These are phyloP conservation scores for fruit fly (Drosophila melanogaster) DNA, from an alignment of 1,140 invertebrate genomes.

Conservation along the genomic window Release_6_plus_ISO1_MT NT_033779.5:161001-161500, in stretches of 20 bases:
- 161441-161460: constrained; percentile 65
- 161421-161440: constrained; percentile 76
- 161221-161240: constrained; percentile 64
- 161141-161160: constrained; percentile 30
- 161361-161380: not conserved
- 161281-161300: constrained; percentile 16
- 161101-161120: constrained; percentile 67
- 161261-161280: constrained; percentile 17
- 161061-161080: constrained; percentile 68
- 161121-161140: constrained; percentile 70
- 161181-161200: constrained; percentile 46
- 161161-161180: constrained; percentile 65
- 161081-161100: constrained; percentile 47
- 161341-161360: not conserved
- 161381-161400: too few species aligned
- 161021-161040: constrained; percentile 62
- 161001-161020: constrained; percentile 71
- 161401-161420: constrained; percentile 28
- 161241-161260: constrained; percentile 33
- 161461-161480: constrained; percentile 53
- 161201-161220: constrained; percentile 68
- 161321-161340: not conserved
- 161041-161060: constrained; percentile 9
- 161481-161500: constrained; percentile 27
- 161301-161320: constrained; percentile 4